Conservation (phyloP, 2,888 invertebrate species). For the Volucella zonaria region DNA sequence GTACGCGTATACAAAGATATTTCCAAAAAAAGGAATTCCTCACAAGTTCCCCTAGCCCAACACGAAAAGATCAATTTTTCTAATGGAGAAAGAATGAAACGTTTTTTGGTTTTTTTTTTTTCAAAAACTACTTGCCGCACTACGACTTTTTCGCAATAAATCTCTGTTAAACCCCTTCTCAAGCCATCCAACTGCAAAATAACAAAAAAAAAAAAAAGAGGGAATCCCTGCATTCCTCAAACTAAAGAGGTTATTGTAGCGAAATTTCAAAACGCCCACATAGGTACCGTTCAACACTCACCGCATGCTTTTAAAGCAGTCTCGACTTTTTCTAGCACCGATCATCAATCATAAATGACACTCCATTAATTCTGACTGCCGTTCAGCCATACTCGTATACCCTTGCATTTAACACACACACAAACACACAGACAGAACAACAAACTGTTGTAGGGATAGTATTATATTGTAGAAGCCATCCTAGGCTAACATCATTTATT, state of each 20-base stretch:
- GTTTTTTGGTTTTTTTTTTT: neutral
- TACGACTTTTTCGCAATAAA: slow-evolving; percentile 22
- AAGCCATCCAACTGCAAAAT: slow-evolving; percentile 11
- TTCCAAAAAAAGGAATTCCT: too few species aligned
- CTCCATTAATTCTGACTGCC: slow-evolving; percentile 65
- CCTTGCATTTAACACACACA: slow-evolving; percentile 7
- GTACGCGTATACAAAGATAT: too few species aligned
- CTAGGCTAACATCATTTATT: slow-evolving; percentile 62
- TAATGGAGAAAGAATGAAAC: too few species aligned
- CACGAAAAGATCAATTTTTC: too few species aligned
- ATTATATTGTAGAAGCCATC: neutral
- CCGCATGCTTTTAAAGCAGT: neutral
- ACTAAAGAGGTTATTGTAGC: slow-evolving; percentile 15
- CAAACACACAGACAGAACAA: neutral
- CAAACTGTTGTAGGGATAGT: neutral
- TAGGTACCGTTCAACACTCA: neutral
- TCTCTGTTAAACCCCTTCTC: slow-evolving; percentile 47
- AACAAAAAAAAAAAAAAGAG: neutral
- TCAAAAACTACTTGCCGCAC: slow-evolving; percentile 4
- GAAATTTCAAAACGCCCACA: slow-evolving; percentile 48
- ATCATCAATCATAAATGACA: slow-evolving; percentile 70
- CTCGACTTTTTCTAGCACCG: slow-evolving; percentile 39
- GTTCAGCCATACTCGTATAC: slow-evolving; percentile 14
- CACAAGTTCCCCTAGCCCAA: too few species aligned
- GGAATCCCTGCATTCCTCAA: slow-evolving; percentile 11